phyloP scores from a whole-genome alignment of 35 echinoderm and acorn worm genomes.

The Chiridota heheva region DNA sequence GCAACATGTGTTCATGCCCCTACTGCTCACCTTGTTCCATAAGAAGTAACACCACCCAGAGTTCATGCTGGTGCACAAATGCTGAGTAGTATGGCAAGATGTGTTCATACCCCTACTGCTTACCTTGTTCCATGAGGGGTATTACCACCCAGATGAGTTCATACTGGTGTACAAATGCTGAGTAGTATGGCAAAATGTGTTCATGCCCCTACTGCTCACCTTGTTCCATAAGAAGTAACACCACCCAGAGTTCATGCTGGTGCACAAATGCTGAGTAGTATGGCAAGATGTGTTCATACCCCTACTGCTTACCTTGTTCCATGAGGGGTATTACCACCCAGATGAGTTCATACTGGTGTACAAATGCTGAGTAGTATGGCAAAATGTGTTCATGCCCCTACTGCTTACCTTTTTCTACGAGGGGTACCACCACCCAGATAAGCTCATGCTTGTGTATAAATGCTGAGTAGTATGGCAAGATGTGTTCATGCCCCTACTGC shows the following conservation, averaged over 20 bases:
- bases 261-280: slow-evolving; percentile 67
- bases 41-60: slow-evolving; percentile 95
- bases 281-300: slow-evolving; percentile 11
- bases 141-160: slow-evolving; percentile 92
- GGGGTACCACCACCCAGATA: not conserved
- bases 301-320: slow-evolving; percentile 75
- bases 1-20: not conserved
- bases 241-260: slow-evolving; percentile 88
- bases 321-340: slow-evolving; percentile 98
- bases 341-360: not conserved
- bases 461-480: not conserved
- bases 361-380: slow-evolving; percentile 42
- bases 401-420: too few species aligned
- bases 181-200: slow-evolving; percentile 18
- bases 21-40: slow-evolving; percentile 87
- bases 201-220: slow-evolving; percentile 50
- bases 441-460: not conserved
- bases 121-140: slow-evolving; percentile 96
- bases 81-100: slow-evolving; percentile 39
- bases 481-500: not conserved
- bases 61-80: slow-evolving; percentile 73
- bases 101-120: slow-evolving; percentile 8
- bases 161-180: slow-evolving; percentile 65
- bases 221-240: slow-evolving; percentile 93
- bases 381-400: too few species aligned